A percentile compares a stretch with the other conserved stretches of the same genome.
phyloP scores from a whole-genome alignment of 1,140 invertebrate genomes.

The Drosophila parabipectinata region DNA sequence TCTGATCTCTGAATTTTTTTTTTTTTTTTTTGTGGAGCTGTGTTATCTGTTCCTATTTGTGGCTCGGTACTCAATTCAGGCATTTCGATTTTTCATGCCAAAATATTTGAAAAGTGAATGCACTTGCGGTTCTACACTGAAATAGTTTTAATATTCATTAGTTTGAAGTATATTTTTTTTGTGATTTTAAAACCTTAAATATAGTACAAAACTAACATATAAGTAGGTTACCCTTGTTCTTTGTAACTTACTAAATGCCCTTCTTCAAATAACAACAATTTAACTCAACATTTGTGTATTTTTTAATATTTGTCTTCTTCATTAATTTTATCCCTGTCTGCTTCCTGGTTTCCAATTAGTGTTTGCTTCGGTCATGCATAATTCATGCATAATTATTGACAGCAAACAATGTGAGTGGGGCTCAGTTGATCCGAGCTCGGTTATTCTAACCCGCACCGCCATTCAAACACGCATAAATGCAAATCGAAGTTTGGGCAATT shows the following conservation, averaged over 20 bases:
- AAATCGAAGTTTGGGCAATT: slow-evolving; percentile 38
- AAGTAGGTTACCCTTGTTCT: too few relatives aligned
- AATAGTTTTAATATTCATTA: not conserved
- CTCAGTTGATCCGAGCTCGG: slow-evolving; percentile 8
- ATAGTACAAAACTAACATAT: too few relatives aligned
- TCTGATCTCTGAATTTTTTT: too few relatives aligned
- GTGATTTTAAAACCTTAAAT: too few relatives aligned
- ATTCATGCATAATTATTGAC: slow-evolving; percentile 74
- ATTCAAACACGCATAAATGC: slow-evolving; percentile 19
- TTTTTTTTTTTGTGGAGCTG: too few relatives aligned
- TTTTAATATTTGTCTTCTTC: not conserved
- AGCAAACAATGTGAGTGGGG: slow-evolving; percentile 45
- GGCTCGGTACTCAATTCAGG: slow-evolving; percentile 2
- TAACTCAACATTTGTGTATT: not conserved
- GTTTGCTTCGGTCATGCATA: slow-evolving; percentile 63
- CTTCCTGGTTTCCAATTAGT: slow-evolving; percentile 21
- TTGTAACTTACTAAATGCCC: not conserved
- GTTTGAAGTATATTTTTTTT: too few relatives aligned
- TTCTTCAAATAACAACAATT: not conserved
- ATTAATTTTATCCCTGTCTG: slow-evolving; percentile 4
- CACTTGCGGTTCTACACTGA: not conserved
- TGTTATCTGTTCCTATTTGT: slow-evolving; percentile 28
- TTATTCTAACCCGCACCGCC: slow-evolving; percentile 6
- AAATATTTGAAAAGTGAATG: slow-evolving; percentile 13
- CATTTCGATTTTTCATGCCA: slow-evolving; percentile 2